phyloP scores from a whole-genome alignment of 2,797 vertebrate species.

The Tinamus major region DNA sequence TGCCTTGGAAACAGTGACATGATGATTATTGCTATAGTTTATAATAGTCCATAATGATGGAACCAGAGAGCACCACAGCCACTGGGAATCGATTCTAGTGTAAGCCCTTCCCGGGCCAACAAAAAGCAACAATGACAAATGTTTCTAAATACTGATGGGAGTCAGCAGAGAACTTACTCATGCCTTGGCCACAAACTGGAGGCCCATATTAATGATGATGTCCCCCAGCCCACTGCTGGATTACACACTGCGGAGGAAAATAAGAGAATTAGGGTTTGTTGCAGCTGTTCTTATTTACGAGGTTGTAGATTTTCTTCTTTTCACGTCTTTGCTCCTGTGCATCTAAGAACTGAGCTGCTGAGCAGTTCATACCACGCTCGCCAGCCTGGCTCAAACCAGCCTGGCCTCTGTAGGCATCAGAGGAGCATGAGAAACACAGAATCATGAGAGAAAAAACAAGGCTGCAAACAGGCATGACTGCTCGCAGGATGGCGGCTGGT shows the following conservation, averaged over 20 bases:
- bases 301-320: not conserved
- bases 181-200: not conserved
- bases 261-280: not conserved
- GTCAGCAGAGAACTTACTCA: fast-evolving
- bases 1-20: not conserved
- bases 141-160: not conserved
- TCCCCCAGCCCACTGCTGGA: not conserved
- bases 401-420: not conserved
- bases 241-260: not conserved
- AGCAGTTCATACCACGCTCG: not conserved
- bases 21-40: constrained; percentile 5
- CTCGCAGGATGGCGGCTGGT: not conserved
- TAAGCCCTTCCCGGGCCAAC: not conserved
- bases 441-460: not conserved
- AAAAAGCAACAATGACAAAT: not conserved
- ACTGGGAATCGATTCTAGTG: not conserved
- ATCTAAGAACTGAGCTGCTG: not conserved
- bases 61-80: not conserved
- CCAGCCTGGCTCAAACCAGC: not conserved
- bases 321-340: fast-evolving
- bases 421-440: fast-evolving
- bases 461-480: not conserved
- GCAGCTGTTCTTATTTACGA: not conserved
- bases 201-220: fast-evolving
- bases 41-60: not conserved